Evolutionary conservation across 2,797 vertebrate species (phyloP).

Genomic region (Micromesistius poutassou): DNA sequence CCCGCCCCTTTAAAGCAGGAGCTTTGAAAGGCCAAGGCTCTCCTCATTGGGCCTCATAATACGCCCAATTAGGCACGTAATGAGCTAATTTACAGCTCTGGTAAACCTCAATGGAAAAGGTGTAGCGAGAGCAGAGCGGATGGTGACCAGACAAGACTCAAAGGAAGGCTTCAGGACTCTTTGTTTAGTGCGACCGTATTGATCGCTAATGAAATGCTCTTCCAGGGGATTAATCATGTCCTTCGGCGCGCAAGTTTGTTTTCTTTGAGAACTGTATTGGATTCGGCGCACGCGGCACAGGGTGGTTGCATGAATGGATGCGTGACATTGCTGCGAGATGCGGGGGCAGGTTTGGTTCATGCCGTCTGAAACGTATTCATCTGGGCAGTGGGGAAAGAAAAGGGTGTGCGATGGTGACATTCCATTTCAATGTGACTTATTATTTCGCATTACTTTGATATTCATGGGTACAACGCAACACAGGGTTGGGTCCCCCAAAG

Average conservation of each 20-base stretch:
- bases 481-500: neutral
- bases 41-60: conserved; percentile 67
- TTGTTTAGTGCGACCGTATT: conserved; percentile 2
- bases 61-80: conserved; percentile 75
- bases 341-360: neutral
- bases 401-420: neutral
- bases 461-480: neutral
- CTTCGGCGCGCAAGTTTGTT: neutral
- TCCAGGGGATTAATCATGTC: conserved; percentile 4
- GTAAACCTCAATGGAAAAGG: conserved; percentile 62
- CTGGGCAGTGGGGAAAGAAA: neutral
- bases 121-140: conserved; percentile 35
- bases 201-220: conserved; percentile 16
- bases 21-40: conserved; percentile 61
- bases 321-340: neutral
- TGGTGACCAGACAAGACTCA: conserved; percentile 16
- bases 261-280: conserved; percentile 3
- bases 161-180: conserved; percentile 29
- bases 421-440: neutral
- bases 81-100: conserved; percentile 74
- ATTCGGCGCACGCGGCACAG: neutral
- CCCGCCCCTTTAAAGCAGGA: conserved; percentile 51
- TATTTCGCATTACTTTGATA: neutral
- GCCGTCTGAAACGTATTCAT: neutral
- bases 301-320: neutral